Base-by-base conservation (phyloP, 2,797 vertebrate genomes). In the Lemur catta region DNA sequence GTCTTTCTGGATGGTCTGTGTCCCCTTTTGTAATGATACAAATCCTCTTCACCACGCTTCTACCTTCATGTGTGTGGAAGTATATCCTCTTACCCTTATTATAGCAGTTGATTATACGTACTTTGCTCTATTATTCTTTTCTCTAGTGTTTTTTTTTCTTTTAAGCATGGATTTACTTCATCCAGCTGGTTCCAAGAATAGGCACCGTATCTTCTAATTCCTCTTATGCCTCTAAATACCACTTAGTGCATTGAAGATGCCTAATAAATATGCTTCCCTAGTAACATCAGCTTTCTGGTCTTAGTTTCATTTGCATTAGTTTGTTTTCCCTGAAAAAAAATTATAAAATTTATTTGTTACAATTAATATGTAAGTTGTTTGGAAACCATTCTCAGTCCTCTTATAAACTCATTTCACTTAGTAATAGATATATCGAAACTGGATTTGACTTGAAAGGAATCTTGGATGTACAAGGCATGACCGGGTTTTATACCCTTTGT, bases 141-240 rank as follows among this genome's bases (percentile, higher is more conserved):
- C 46, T 94, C 74, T 71, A 57, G 38, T 86, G 57, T 59, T 35
- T 57, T 84, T 46, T 61, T 89, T 92, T 20, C 48, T 61, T 95
- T 93, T 86, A 96, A 95, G 85, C 50, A 48, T 78, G 59, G 88
- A 92, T 96, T 97, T 96, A 95, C 96, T 96, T 93, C 86, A 95
- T 85, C 55, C 67, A 85, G 79, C 84, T 96, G 69, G 69, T 96
- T 95, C 79, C 57, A 97, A 74, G 95, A 95, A 90, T 78, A 89
- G 89, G 67, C 74, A 48, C n/a, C n/a, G 28, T 78, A 92, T 88
- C 72, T 95, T 75, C 59, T 89, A 84, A 95, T 87, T 94, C 94
- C 92, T 90, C 38, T 84, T 81, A 65, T 93, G 95, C 69, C 61
- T 89, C 74, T 96, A 92, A 89, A 94, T 61, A 78, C 71, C 91